Percentiles rank a stretch among this genome's conserved stretches.
Evolutionary conservation across 2,113 vertebrate genomes (phyloP).

Genomic region (Struthio camelus): DNA sequence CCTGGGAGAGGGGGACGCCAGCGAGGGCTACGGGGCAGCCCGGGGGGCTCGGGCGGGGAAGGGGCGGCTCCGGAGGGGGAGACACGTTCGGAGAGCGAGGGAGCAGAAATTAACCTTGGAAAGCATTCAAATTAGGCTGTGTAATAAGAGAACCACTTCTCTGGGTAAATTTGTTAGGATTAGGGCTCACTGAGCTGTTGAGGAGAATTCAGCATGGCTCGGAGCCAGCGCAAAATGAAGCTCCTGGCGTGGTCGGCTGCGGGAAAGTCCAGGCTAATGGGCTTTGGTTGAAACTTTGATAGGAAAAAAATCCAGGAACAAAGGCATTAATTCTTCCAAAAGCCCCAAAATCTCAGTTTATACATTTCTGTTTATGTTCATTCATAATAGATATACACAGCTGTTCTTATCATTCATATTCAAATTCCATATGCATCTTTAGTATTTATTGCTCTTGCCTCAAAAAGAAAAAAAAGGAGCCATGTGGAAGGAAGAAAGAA

Average conservation of each 20-base stretch:
- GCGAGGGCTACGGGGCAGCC: neutral
- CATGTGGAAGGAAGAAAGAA: neutral
- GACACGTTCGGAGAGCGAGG: slow-evolving; percentile 5
- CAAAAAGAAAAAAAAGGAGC: neutral
- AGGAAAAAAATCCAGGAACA: slow-evolving; percentile 75
- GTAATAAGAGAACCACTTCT: slow-evolving; percentile 76
- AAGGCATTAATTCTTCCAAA: slow-evolving; percentile 77
- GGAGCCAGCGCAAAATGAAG: slow-evolving; percentile 68
- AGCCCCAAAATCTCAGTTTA: slow-evolving; percentile 76
- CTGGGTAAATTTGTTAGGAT: slow-evolving; percentile 77
- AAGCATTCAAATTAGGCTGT: slow-evolving; percentile 71
- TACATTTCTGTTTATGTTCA: slow-evolving; percentile 77
- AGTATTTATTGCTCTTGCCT: slow-evolving; percentile 54
- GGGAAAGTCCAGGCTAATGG: slow-evolving; percentile 70
- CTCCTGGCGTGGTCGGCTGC: slow-evolving; percentile 68
- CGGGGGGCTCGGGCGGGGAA: neutral
- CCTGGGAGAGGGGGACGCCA: neutral
- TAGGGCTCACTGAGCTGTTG: slow-evolving; percentile 75
- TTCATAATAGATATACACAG: slow-evolving; percentile 78
- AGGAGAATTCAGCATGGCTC: slow-evolving; percentile 68
- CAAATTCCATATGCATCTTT: slow-evolving; percentile 71
- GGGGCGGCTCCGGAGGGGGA: neutral
- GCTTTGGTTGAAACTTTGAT: slow-evolving; percentile 74
- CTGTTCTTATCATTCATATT: slow-evolving; percentile 78
- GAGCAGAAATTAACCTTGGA: slow-evolving; percentile 73